Evolutionary conservation across 1,140 invertebrate species (phyloP).

Genomic region (Penaeus japonicus): DNA sequence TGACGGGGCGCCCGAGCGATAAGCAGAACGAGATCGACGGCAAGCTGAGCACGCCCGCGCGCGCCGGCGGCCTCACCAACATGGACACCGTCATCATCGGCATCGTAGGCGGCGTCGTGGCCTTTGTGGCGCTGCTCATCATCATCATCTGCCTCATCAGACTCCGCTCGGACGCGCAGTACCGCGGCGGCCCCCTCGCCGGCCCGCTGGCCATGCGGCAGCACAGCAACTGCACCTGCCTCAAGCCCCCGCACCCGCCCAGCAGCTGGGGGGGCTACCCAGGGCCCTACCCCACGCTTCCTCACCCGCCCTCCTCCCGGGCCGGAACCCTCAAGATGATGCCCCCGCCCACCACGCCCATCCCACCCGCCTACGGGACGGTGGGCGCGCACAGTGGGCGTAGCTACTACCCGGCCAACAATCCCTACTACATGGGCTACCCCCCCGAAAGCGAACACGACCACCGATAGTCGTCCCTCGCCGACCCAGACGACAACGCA

Average conservation of each 20-base stretch:
- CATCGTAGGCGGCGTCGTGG: slow-evolving; percentile 89
- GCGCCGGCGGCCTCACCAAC: slow-evolving; percentile 70
- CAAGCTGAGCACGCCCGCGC: too few relatives aligned
- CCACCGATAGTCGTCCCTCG: slow-evolving; percentile 32
- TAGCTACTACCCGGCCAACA: slow-evolving; percentile 59
- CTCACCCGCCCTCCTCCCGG: slow-evolving; percentile 62
- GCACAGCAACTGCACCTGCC: slow-evolving; percentile 63
- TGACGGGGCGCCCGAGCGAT: slow-evolving; percentile 34
- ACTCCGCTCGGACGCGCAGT: slow-evolving; percentile 70
- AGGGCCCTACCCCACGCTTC: slow-evolving; percentile 56
- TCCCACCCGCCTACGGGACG: slow-evolving; percentile 60
- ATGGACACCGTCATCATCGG: slow-evolving; percentile 92
- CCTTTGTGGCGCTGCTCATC: slow-evolving; percentile 86
- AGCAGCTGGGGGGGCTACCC: slow-evolving; percentile 60
- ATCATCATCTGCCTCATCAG: slow-evolving; percentile 85
- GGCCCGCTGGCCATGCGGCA: slow-evolving; percentile 67
- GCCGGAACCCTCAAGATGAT: slow-evolving; percentile 57
- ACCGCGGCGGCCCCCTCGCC: slow-evolving; percentile 73
- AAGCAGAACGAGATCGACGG: slow-evolving; percentile 13
- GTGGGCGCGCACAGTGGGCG: slow-evolving; percentile 59
- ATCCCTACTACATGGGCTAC: slow-evolving; percentile 64
- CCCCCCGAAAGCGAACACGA: slow-evolving; percentile 61
- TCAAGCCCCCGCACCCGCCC: slow-evolving; percentile 62
- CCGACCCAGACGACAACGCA: neutral
- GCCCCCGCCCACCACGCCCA: slow-evolving; percentile 59